phyloP scores from a whole-genome alignment of 2,888 invertebrate genomes.

The Protula sp. region DNA sequence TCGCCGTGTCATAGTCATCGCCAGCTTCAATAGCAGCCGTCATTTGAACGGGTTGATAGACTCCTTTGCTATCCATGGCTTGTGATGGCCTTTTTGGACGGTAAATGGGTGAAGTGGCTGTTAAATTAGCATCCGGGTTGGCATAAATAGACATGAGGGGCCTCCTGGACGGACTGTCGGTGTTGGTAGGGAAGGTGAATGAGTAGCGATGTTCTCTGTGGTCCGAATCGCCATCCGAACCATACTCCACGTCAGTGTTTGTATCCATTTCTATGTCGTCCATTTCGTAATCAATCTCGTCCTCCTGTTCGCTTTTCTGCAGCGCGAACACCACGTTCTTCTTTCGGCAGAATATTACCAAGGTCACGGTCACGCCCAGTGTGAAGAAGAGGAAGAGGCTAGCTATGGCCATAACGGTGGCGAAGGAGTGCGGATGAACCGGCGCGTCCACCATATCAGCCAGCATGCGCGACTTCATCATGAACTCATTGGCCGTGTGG shows the following conservation, averaged over 20 bases:
- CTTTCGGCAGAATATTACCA: constrained; percentile 46
- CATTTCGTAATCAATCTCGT: constrained; percentile 38
- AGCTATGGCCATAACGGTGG: constrained; percentile 34
- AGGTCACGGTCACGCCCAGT: constrained; percentile 34
- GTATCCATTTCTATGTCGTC: constrained; percentile 29
- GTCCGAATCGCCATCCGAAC: background rate
- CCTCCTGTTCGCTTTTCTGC: constrained; percentile 40
- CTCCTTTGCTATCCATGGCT: background rate
- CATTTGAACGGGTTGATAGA: background rate
- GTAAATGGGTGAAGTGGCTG: background rate
- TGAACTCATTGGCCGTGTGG: background rate
- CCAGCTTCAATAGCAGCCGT: too few species aligned
- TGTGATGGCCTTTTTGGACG: background rate
- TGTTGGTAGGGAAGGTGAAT: background rate
- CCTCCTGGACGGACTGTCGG: background rate
- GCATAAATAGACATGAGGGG: background rate
- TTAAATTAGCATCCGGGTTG: background rate
- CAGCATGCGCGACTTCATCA: background rate
- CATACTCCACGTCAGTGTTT: constrained; percentile 1
- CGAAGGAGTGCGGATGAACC: constrained; percentile 16
- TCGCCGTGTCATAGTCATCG: too few species aligned
- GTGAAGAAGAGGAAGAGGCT: constrained; percentile 43
- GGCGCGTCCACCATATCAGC: background rate
- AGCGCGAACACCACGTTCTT: constrained; percentile 45
- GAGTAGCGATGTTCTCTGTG: background rate